A percentile compares a stretch with the other conserved stretches of the same genome.
Evolutionary conservation across 2,113 vertebrate species (phyloP).

Genomic region (Pagrus major): DNA sequence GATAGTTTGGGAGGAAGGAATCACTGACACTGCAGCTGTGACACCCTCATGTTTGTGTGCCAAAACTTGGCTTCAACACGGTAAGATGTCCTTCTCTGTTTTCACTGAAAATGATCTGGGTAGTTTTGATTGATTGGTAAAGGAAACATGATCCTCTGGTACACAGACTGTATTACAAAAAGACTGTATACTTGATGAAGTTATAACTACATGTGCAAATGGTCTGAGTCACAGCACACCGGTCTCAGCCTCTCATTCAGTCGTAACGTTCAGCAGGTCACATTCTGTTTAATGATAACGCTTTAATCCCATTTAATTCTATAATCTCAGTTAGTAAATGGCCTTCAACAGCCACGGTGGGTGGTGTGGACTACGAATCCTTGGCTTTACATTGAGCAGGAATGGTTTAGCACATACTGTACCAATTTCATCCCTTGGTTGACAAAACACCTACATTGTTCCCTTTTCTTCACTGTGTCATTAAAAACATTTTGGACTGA

Average conservation of each 20-base stretch:
- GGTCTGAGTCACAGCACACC: not conserved
- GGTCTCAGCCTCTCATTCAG: conserved; percentile 45
- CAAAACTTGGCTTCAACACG: conserved; percentile 24
- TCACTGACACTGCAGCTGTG: conserved; percentile 28
- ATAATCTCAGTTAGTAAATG: conserved; percentile 73
- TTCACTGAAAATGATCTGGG: conserved; percentile 41
- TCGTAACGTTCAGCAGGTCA: conserved; percentile 59
- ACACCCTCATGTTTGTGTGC: conserved; percentile 19
- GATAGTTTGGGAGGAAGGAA: conserved; percentile 44
- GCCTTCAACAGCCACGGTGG: conserved; percentile 57
- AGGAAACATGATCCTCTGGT: not conserved
- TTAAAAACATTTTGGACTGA: no score
- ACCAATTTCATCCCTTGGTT: no score
- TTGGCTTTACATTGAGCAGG: conserved; percentile 52
- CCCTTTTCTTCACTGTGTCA: no score
- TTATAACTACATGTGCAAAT: conserved; percentile 11
- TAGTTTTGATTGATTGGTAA: conserved; percentile 45
- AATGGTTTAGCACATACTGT: conserved; percentile 23
- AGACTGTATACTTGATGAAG: no score
- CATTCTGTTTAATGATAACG: conserved; percentile 69
- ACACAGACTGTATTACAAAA: not conserved
- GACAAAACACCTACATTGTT: no score
- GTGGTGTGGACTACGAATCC: conserved; percentile 45
- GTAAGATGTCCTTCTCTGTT: conserved; percentile 29
- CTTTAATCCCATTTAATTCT: conserved; percentile 81